phyloP scores from a whole-genome alignment of 2,113 vertebrate genomes.

The Syrmaticus mikado region DNA sequence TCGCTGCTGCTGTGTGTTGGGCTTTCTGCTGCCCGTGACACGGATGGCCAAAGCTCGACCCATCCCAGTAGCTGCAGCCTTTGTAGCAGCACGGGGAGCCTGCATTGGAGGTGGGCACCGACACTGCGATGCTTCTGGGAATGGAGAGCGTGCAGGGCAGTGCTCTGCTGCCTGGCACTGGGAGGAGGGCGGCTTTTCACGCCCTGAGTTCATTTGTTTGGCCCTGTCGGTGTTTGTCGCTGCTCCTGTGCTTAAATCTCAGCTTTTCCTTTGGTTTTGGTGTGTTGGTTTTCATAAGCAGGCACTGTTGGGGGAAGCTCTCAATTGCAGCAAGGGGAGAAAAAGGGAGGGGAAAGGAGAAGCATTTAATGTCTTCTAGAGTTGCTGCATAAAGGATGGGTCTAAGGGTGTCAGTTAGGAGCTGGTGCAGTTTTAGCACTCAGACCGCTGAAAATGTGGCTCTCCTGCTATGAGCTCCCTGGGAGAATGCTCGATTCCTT shows the following conservation, averaged over 20 bases:
- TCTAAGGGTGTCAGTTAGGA: background rate
- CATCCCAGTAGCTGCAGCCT: accelerated
- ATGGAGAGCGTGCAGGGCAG: background rate
- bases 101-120: slow-evolving; percentile 17
- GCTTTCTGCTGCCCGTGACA: background rate
- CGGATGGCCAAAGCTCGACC: accelerated
- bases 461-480: background rate
- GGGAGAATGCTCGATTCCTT: background rate
- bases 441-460: background rate
- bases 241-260: slow-evolving; percentile 3
- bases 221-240: background rate
- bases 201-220: background rate
- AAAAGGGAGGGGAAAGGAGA: background rate
- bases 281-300: too few species aligned
- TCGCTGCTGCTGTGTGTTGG: background rate
- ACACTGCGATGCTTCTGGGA: slow-evolving; percentile 8
- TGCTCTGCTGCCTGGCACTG: background rate
- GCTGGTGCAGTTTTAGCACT: background rate
- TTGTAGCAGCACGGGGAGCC: background rate
- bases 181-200: background rate
- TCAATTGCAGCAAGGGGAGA: background rate
- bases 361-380: accelerated
- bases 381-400: background rate
- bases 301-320: background rate
- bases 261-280: background rate